phyloP scores from a whole-genome alignment of 2,888 invertebrate genomes.

The Drosophila rellima region DNA sequence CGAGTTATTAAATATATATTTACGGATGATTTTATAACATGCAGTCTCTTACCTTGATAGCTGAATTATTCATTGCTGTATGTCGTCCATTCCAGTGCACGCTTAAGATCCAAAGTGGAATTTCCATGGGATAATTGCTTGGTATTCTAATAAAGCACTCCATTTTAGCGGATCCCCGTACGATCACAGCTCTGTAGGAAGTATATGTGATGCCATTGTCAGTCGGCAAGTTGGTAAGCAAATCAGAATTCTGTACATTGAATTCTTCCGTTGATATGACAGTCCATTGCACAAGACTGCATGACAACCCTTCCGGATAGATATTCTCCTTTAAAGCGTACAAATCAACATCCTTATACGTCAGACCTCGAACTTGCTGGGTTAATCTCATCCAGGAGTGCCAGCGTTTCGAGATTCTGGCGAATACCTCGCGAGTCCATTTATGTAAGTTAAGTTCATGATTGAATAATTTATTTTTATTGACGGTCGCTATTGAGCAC shows the following conservation, averaged over 20 bases:
- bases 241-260: slow-evolving; percentile 58
- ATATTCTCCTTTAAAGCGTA: slow-evolving; percentile 71
- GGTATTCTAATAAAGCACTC: slow-evolving; percentile 92
- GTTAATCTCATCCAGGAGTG: slow-evolving; percentile 91
- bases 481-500: slow-evolving; percentile 93
- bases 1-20: neutral
- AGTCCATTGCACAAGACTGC: slow-evolving; percentile 90
- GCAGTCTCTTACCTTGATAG: slow-evolving; percentile 88
- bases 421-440: slow-evolving; percentile 91
- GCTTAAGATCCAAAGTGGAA: slow-evolving; percentile 92
- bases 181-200: slow-evolving; percentile 92
- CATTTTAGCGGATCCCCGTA: slow-evolving; percentile 93
- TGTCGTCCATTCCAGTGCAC: slow-evolving; percentile 90
- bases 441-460: slow-evolving; percentile 83
- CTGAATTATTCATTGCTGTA: slow-evolving; percentile 89
- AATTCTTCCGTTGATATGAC: slow-evolving; percentile 89
- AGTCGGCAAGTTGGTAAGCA: slow-evolving; percentile 38
- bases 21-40: neutral
- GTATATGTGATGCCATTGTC: slow-evolving; percentile 87
- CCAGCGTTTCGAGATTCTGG: slow-evolving; percentile 90
- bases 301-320: slow-evolving; percentile 86
- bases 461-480: slow-evolving; percentile 65
- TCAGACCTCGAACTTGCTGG: slow-evolving; percentile 89
- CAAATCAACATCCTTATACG: slow-evolving; percentile 81
- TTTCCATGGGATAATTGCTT: slow-evolving; percentile 92